Evolutionary conservation across 2,888 invertebrate genomes (phyloP).

Genomic region (Dynastes maya): DNA sequence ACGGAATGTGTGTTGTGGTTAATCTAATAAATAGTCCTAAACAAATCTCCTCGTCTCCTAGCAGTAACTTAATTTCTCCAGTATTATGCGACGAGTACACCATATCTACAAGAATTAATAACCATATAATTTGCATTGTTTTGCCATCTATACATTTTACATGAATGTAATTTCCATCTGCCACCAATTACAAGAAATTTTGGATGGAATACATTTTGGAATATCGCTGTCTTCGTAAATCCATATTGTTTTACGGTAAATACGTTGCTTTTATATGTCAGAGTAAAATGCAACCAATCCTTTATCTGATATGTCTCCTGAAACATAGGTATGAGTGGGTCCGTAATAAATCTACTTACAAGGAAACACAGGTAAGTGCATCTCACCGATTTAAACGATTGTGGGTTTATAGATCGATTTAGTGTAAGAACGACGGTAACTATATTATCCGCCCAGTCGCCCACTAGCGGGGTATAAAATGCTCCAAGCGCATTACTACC

Average conservation of each 20-base stretch:
- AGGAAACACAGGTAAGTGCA: too few relatives aligned
- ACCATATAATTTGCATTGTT: background rate
- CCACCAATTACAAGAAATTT: background rate
- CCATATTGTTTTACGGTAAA: background rate
- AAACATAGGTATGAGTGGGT: too few relatives aligned
- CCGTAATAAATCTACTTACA: too few relatives aligned
- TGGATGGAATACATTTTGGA: background rate
- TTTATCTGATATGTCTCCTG: background rate
- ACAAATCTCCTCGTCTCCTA: background rate
- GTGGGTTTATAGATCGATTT: too few relatives aligned
- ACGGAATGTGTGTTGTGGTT: background rate
- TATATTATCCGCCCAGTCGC: too few relatives aligned
- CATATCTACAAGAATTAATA: background rate
- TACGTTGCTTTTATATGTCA: background rate
- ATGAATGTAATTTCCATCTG: constrained; percentile 13
- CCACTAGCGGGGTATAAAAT: too few relatives aligned
- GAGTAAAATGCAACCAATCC: background rate
- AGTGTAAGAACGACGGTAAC: too few relatives aligned
- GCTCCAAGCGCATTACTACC: too few relatives aligned
- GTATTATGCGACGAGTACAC: background rate
- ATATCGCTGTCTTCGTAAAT: background rate
- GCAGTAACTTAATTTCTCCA: background rate
- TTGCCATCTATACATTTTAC: background rate
- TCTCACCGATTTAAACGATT: too few relatives aligned
- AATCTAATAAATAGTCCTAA: background rate